These are phyloP conservation scores for Apoda limacodes DNA, from an alignment of 2,888 invertebrate species.

Conservation along the genomic window DNA sequence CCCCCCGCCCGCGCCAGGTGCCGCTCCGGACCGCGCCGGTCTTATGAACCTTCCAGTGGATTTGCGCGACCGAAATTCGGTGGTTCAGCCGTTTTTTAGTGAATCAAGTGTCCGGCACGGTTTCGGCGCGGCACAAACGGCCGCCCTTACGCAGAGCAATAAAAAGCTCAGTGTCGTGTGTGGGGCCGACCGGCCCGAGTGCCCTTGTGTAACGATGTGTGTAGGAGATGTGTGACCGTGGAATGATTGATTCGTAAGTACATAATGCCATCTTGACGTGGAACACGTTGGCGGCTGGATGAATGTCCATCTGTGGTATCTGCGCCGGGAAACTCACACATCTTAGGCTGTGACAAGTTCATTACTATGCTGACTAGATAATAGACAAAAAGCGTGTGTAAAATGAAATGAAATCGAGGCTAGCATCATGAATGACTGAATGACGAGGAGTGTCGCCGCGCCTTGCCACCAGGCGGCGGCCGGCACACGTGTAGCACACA, in stretches of 20 bases:
- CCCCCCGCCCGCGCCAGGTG: slow-evolving; percentile 67
- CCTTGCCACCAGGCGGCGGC: slow-evolving; percentile 42
- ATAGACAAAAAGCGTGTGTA: slow-evolving; percentile 34
- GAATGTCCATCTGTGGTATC: too few species aligned
- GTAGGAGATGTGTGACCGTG: slow-evolving; percentile 61
- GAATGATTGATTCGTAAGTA: slow-evolving; percentile 63
- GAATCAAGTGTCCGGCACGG: slow-evolving; percentile 60
- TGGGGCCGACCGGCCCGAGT: slow-evolving; percentile 57
- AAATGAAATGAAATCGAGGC: slow-evolving; percentile 31
- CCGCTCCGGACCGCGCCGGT: slow-evolving; percentile 74
- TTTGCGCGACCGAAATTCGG: slow-evolving; percentile 67
- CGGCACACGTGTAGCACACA: slow-evolving; percentile 47
- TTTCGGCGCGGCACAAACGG: slow-evolving; percentile 45
- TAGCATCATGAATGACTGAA: slow-evolving; percentile 43
- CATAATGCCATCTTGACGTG: too few species aligned
- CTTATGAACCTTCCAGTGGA: slow-evolving; percentile 66
- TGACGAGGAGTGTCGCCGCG: slow-evolving; percentile 36
- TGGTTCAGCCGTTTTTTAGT: slow-evolving; percentile 56
- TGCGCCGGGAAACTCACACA: too few species aligned
- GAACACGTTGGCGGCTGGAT: too few species aligned
- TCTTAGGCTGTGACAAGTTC: too few species aligned
- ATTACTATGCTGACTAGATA: too few species aligned
- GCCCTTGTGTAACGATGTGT: slow-evolving; percentile 60
- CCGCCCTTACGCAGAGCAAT: slow-evolving; percentile 28
- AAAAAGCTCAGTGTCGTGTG: slow-evolving; percentile 51